These are phyloP conservation scores for Paraescarpia echinospica DNA, from an alignment of 1,140 invertebrate species.

Conservation along the genomic window DNA sequence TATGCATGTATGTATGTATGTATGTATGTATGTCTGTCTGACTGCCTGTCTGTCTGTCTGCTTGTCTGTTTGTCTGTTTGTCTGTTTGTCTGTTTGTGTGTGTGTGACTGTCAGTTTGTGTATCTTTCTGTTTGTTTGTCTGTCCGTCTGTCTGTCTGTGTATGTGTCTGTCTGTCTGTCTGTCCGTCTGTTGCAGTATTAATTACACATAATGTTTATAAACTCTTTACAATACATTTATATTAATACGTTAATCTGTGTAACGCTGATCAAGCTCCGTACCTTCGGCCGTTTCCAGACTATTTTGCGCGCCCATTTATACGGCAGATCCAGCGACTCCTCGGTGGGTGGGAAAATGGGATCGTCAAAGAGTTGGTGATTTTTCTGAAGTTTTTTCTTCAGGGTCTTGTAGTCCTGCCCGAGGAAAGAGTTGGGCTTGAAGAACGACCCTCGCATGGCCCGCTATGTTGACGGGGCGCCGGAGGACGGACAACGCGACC, in stretches of 20 bases:
- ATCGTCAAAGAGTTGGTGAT: conserved; percentile 61
- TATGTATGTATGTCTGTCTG: too few species aligned
- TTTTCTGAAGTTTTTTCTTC: conserved; percentile 51
- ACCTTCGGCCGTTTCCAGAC: conserved; percentile 62
- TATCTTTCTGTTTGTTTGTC: too few species aligned
- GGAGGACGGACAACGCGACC: background rate
- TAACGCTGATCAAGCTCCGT: background rate
- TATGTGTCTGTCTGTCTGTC: too few species aligned
- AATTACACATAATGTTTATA: too few species aligned
- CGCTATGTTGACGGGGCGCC: background rate
- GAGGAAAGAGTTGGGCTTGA: conserved; percentile 41
- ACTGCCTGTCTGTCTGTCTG: too few species aligned
- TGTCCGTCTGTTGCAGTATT: too few species aligned
- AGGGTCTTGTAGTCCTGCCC: conserved; percentile 57
- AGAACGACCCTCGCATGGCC: background rate
- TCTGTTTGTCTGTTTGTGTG: too few species aligned
- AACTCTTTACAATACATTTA: too few species aligned
- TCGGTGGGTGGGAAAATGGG: conserved; percentile 62
- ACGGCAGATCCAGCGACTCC: conserved; percentile 57
- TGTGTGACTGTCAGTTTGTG: too few species aligned
- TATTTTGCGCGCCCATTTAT: conserved; percentile 52
- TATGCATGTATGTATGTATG: background rate
- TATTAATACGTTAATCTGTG: too few species aligned
- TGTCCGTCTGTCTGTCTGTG: too few species aligned
- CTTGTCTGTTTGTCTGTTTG: too few species aligned